phyloP scores from a whole-genome alignment of 1,140 invertebrate species.

The Cyrtorhinus lividipennis region DNA sequence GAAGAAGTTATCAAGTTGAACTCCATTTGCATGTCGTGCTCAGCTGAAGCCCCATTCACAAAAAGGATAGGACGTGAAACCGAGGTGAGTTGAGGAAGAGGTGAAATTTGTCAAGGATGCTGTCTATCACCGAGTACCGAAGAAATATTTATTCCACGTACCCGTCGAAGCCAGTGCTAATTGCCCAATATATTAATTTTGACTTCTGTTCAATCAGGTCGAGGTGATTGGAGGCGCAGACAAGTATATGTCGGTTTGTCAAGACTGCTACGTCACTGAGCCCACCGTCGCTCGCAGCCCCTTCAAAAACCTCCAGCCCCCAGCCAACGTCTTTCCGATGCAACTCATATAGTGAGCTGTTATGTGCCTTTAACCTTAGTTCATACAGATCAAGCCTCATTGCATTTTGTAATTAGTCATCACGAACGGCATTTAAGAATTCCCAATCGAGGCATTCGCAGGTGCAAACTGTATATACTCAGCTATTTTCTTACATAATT shows the following conservation, averaged over 20 bases:
- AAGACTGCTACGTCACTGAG: conserved; percentile 33
- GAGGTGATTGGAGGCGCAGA: conserved; percentile 48
- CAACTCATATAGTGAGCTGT: too few species aligned
- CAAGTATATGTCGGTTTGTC: conserved; percentile 44
- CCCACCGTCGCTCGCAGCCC: conserved; percentile 20
- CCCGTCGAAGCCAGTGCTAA: too few species aligned
- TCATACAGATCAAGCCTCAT: too few species aligned
- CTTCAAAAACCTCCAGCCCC: conserved; percentile 19
- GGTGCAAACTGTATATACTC: too few species aligned
- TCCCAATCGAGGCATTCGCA: too few species aligned
- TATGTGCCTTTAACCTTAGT: too few species aligned
- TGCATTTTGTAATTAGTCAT: too few species aligned
- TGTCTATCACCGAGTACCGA: not conserved
- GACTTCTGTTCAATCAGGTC: conserved; percentile 29
- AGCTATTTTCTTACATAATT: too few species aligned
- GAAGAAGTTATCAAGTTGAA: conserved; percentile 45
- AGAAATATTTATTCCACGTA: too few species aligned
- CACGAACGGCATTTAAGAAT: too few species aligned
- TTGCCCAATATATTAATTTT: too few species aligned
- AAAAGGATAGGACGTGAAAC: conserved; percentile 37
- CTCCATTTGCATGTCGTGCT: conserved; percentile 47
- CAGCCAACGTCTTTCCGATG: conserved; percentile 2
- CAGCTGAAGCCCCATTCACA: conserved; percentile 42
- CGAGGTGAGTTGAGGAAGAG: conserved; percentile 31
- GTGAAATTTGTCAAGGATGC: not conserved